A percentile compares a stretch with the other conserved stretches of the same genome.
Conservation (phyloP, 1,140 invertebrate genomes). For the Campodea augens region DNA sequence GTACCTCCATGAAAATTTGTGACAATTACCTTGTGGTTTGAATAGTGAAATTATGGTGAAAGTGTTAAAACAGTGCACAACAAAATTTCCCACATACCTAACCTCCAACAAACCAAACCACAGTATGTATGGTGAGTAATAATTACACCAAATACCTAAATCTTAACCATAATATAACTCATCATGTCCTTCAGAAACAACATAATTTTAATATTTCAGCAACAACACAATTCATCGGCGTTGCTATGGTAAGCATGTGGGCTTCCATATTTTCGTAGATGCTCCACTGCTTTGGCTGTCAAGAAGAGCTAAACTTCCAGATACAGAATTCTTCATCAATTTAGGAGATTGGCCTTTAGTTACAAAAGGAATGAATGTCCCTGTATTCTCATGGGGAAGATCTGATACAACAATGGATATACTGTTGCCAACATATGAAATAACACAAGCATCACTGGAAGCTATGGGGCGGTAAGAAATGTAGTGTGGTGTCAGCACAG, state of each 20-base stretch:
- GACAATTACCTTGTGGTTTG: no score
- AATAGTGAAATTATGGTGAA: no score
- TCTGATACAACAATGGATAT: slow-evolving; percentile 69
- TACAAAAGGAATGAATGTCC: slow-evolving; percentile 32
- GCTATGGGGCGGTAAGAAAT: slow-evolving; percentile 73
- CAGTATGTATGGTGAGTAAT: no score
- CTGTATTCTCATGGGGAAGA: slow-evolving; percentile 95
- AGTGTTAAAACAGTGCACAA: no score
- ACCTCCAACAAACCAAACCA: no score
- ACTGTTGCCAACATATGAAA: slow-evolving; percentile 85
- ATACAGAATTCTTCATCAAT: slow-evolving; percentile 82
- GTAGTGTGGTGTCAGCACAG: no score
- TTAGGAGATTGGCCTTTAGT: slow-evolving; percentile 88
- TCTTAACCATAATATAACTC: no score
- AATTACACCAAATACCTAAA: no score
- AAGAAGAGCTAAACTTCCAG: slow-evolving; percentile 63
- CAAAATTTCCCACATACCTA: no score
- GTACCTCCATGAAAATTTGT: no score
- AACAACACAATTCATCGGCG: slow-evolving; percentile 45
- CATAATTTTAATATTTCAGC: slow-evolving; percentile 13
- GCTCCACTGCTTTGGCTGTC: slow-evolving; percentile 62
- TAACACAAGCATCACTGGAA: slow-evolving; percentile 78
- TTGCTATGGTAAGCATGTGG: slow-evolving; percentile 86
- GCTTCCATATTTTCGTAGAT: slow-evolving; percentile 91
- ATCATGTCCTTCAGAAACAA: no score